phyloP scores from a whole-genome alignment of 2,113 vertebrate genomes.

The Copsychus sechellarum region DNA sequence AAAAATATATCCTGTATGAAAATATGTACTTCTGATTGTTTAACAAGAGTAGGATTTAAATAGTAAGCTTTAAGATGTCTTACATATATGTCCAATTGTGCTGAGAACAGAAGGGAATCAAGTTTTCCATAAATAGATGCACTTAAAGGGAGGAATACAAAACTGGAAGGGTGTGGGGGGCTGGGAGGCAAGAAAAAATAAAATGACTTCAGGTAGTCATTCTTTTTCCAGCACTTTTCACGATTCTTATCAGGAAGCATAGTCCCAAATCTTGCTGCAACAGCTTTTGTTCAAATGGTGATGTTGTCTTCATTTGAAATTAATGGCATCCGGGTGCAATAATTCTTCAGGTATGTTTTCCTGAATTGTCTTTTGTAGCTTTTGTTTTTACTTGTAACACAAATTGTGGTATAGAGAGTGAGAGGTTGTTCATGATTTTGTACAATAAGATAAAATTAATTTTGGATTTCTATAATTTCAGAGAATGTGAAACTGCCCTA shows the following conservation, averaged over 20 bases:
- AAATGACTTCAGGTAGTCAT: not conserved
- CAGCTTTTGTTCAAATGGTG: not conserved
- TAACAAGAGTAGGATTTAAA: not conserved
- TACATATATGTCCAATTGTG: not conserved
- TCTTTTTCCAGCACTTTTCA: not conserved
- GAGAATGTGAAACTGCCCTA: not conserved
- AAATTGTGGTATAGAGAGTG: not conserved
- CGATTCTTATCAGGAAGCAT: not conserved
- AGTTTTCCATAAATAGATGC: conserved; percentile 3
- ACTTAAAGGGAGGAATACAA: not conserved
- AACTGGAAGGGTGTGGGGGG: not conserved
- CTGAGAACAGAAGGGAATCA: not conserved
- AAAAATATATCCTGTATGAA: not conserved
- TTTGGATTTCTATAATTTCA: not conserved
- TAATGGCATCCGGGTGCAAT: not conserved
- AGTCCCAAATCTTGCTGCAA: not conserved
- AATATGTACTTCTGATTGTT: not conserved
- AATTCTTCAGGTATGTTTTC: not conserved
- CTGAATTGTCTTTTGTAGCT: not conserved
- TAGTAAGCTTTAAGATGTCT: not conserved
- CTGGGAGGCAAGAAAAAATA: not conserved
- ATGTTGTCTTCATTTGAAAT: conserved; percentile 5
- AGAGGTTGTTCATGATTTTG: not conserved
- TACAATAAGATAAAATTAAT: not conserved
- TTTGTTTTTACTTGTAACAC: not conserved